Base-by-base conservation (phyloP, 1,140 invertebrate species). In the Polypedilum pembai region DNA sequence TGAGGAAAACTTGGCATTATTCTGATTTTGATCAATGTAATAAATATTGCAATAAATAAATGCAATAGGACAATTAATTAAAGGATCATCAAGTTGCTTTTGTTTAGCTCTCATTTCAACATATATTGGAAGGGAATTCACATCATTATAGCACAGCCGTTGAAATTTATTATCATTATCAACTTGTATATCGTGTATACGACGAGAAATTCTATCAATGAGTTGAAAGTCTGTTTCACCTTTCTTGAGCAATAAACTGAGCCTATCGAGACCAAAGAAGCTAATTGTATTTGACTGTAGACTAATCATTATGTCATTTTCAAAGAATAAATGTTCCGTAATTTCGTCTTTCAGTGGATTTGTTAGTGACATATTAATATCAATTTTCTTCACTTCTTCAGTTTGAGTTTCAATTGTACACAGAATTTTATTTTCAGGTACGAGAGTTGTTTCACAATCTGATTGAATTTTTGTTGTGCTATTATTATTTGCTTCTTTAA, bases 91-190 rank as follows among this genome's bases (percentile, higher is more conserved):
- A 8, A 69, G 65, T 18, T 20, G 8, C 18, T 69, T 69, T 18
- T 69, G 65, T 69, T 69, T 69, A 10, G 65, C 65, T 18, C 65
- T 69, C 65, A 69, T 69, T 18, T 69, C 65, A 18, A 69, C 15
- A 69, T 69, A 69, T 18, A 69, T 69, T 69, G 65, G 65, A n/a
- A 69, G 20, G 7, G 17, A 8, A 20, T 69, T 69, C 3, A 7
- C 5, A 20, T 69, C 65, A 69, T 69, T 69, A 20, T 69, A 69
- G 65, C 65, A 69, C 17, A 69, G 17, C 17, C 65, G 65, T 21
- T 69, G 65, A 69, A 18, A 69, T 69, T 69, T 69, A 69, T 69
- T 69, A 7, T 21, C 65, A 20, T 5, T 7, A 69, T 69, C 65
- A 69, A 69, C 65, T 69, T 69, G 65, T 18, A 21, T 69, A 69